These are phyloP conservation scores for Spinus olivaceus DNA, from an alignment of 2,797 vertebrate genomes.

Conservation along the genomic window DNA sequence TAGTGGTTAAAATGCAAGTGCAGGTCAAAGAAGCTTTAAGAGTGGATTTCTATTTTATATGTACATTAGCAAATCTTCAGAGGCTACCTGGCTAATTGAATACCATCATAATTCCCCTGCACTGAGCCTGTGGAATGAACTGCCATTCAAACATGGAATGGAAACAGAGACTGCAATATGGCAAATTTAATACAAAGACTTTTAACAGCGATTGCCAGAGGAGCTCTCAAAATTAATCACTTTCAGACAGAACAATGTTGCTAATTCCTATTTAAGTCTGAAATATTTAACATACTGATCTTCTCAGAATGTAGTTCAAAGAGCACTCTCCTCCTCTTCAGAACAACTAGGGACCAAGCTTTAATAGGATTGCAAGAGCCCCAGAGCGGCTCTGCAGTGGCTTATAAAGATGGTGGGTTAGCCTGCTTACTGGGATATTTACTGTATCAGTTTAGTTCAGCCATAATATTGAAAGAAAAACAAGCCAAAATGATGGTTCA, in stretches of 20 bases:
- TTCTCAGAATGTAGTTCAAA: slow-evolving; percentile 35
- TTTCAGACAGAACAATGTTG: slow-evolving; percentile 18
- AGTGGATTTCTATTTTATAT: not conserved
- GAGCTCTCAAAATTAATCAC: slow-evolving; percentile 51
- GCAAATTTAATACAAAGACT: slow-evolving; percentile 55
- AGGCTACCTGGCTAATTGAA: slow-evolving; percentile 63
- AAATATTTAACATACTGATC: slow-evolving; percentile 59
- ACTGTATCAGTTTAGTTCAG: not conserved
- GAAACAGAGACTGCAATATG: slow-evolving; percentile 21
- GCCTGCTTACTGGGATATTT: not conserved
- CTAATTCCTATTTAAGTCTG: slow-evolving; percentile 56
- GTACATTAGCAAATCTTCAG: slow-evolving; percentile 48
- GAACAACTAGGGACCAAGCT: not conserved
- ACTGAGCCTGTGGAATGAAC: not conserved
- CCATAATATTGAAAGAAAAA: not conserved
- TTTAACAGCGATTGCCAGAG: slow-evolving; percentile 16
- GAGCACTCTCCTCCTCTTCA: not conserved
- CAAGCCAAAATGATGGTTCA: not conserved
- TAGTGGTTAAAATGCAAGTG: not conserved
- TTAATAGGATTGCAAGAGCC: not conserved
- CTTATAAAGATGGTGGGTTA: not conserved
- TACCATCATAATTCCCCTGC: slow-evolving; percentile 14
- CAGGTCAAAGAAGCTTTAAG: slow-evolving; percentile 3
- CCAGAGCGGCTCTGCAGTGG: not conserved
- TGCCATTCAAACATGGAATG: slow-evolving; percentile 34